phyloP scores from a whole-genome alignment of 2,113 vertebrate genomes.

The Myocastor coypus region DNA sequence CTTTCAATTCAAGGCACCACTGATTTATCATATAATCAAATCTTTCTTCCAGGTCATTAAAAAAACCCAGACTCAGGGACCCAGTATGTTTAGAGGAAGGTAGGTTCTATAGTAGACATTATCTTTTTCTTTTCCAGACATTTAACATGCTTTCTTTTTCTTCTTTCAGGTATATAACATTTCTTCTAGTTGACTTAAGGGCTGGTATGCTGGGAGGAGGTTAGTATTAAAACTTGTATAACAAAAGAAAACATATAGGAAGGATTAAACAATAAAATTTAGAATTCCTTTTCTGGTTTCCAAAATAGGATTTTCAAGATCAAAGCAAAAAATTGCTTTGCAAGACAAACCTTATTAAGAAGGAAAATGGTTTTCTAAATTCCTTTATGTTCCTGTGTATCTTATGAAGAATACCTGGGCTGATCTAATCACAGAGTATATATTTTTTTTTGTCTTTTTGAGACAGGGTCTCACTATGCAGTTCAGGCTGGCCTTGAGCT shows the following conservation, averaged over 20 bases:
- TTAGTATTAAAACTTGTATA: neutral
- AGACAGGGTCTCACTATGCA: too few relatives aligned
- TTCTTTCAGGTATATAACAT: neutral
- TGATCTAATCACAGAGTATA: conserved; percentile 44
- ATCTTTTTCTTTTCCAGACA: neutral
- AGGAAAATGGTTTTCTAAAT: conserved; percentile 41
- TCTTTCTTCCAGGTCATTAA: neutral
- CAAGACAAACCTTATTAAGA: conserved; percentile 34
- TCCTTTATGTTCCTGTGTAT: conserved; percentile 48
- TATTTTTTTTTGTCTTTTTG: too few relatives aligned
- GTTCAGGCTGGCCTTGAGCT: too few relatives aligned
- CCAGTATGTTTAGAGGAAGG: neutral
- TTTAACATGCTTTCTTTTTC: neutral
- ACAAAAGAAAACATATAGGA: neutral
- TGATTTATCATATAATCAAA: conserved; percentile 41
- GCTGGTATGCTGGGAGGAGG: neutral
- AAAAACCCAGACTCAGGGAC: neutral
- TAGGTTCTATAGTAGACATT: neutral
- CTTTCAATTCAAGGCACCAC: neutral
- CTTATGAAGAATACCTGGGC: conserved; percentile 36
- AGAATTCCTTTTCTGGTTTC: conserved; percentile 21
- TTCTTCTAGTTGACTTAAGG: neutral
- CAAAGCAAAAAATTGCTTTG: conserved; percentile 39
- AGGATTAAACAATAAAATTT: neutral
- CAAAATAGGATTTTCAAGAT: conserved; percentile 48